Conservation (phyloP, 2,113 vertebrate genomes). For the Gymnogyps californianus region DNA sequence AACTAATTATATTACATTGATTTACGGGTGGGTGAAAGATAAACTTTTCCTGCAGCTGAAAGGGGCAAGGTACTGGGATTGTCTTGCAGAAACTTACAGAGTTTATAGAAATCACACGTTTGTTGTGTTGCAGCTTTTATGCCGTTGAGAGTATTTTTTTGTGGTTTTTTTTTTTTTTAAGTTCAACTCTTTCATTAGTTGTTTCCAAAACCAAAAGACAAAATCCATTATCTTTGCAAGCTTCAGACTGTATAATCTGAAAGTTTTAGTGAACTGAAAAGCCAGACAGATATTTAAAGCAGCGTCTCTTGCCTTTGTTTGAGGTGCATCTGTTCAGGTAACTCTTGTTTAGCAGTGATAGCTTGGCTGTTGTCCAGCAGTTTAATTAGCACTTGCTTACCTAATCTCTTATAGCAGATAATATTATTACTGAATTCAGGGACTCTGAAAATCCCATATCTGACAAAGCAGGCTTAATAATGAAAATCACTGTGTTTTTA, state of each 20-base stretch:
- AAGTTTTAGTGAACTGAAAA: neutral
- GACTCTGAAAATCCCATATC: conserved; percentile 23
- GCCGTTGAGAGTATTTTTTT: neutral
- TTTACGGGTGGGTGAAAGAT: neutral
- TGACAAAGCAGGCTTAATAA: conserved; percentile 32
- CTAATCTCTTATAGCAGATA: conserved; percentile 60
- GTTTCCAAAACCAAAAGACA: neutral
- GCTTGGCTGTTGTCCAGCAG: conserved; percentile 37
- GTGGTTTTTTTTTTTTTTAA: neutral
- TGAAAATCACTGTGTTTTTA: conserved; percentile 14
- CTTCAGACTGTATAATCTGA: neutral
- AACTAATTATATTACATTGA: neutral
- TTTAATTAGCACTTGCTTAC: conserved; percentile 65
- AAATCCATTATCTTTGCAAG: neutral
- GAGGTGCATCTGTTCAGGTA: neutral
- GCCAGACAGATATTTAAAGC: neutral
- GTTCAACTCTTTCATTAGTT: neutral
- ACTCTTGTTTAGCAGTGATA: neutral
- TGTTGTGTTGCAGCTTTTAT: neutral
- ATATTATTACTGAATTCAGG: conserved; percentile 49
- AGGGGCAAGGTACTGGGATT: neutral
- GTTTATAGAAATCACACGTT: neutral
- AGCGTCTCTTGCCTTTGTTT: neutral
- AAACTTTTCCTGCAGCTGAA: neutral
- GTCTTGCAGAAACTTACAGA: neutral